A percentile compares a stretch with the other conserved stretches of the same genome.
phyloP scores from a whole-genome alignment of 2,888 invertebrate species.

The Cactoblastis cactorum region DNA sequence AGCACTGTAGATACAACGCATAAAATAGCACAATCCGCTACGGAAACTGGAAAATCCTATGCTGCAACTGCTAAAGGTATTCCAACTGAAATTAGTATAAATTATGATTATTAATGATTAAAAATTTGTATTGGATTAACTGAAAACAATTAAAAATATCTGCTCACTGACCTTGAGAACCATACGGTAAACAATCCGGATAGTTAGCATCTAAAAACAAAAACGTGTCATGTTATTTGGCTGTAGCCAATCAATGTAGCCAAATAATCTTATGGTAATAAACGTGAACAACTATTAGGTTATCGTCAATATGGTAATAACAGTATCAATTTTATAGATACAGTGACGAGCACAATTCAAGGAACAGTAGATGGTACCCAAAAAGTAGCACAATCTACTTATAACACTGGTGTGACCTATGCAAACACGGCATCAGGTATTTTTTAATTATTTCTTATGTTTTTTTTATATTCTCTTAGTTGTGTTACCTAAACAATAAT shows the following conservation, averaged over 20 bases:
- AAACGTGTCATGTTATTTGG: no score
- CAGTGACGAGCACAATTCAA: conserved; percentile 41
- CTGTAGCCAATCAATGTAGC: no score
- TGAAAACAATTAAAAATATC: no score
- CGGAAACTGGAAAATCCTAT: conserved; percentile 50
- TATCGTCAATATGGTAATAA: no score
- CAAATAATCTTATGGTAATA: no score
- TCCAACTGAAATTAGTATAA: background rate
- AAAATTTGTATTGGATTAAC: no score
- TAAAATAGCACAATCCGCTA: conserved; percentile 43
- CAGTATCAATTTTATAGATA: conserved; percentile 42
- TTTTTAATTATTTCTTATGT: conserved; percentile 17
- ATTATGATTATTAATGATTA: no score
- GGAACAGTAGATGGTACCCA: conserved; percentile 50
- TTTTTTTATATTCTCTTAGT: conserved; percentile 18
- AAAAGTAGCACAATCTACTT: conserved; percentile 43
- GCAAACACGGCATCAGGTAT: conserved; percentile 60
- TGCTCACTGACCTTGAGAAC: no score
- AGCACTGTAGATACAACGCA: conserved; percentile 50
- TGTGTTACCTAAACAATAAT: conserved; percentile 17
- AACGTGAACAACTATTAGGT: no score
- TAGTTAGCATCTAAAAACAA: no score
- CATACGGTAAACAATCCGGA: no score
- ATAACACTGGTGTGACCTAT: conserved; percentile 49
- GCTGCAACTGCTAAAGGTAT: conserved; percentile 60